Conservation (phyloP, 2,888 invertebrate species). For the Dasysyrphus albostriatus region DNA sequence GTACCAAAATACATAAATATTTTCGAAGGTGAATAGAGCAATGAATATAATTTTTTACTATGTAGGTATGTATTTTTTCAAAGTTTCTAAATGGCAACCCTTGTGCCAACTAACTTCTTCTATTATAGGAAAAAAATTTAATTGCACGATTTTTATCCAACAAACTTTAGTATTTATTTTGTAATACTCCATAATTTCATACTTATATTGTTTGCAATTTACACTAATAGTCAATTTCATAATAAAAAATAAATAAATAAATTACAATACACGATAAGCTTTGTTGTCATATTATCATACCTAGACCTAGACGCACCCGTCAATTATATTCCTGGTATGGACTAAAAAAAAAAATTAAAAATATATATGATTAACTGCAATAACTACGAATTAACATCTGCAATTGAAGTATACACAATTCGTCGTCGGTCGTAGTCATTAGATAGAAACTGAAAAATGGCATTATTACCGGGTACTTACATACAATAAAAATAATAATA, state of each 20-base stretch:
- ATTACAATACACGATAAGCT: constrained; percentile 17
- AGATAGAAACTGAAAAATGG: constrained; percentile 25
- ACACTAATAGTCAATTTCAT: constrained; percentile 47
- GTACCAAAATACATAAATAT: no score
- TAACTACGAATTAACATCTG: background rate
- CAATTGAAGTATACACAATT: background rate
- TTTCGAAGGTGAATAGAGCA: no score
- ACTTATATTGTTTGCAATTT: constrained; percentile 18
- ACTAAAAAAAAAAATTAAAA: background rate
- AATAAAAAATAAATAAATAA: constrained; percentile 23
- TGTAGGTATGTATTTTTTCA: background rate
- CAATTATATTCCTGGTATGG: background rate
- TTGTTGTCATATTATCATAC: constrained; percentile 21
- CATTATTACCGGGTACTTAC: background rate
- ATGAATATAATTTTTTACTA: no score
- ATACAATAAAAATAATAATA: background rate
- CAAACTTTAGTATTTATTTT: constrained; percentile 3
- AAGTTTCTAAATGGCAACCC: background rate
- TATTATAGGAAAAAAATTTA: background rate
- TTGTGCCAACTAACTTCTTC: background rate
- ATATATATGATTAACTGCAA: constrained; percentile 38
- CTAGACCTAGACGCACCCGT: constrained; percentile 1
- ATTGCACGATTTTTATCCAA: constrained; percentile 35
- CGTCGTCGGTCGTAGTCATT: background rate
- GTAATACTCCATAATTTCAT: background rate